These are phyloP conservation scores for Cactoblastis cactorum DNA, from an alignment of 2,888 invertebrate genomes.

Conservation along the genomic window DNA sequence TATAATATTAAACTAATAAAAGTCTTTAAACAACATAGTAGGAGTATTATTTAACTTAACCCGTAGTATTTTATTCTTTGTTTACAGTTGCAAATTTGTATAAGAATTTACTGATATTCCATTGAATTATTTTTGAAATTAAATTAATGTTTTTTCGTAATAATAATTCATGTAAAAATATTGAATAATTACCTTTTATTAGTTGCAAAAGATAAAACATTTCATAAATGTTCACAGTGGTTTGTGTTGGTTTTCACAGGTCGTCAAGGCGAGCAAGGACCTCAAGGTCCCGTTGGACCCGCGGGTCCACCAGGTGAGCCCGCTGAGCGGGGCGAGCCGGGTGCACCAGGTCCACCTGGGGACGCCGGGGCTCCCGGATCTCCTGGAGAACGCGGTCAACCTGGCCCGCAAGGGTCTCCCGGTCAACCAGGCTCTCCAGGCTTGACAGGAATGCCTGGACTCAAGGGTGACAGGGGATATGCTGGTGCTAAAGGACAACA, in stretches of 20 bases:
- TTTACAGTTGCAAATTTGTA: too few species aligned
- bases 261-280: constrained; percentile 86
- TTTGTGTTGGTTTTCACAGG: constrained; percentile 50
- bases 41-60: too few species aligned
- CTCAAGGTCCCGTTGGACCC: constrained; percentile 86
- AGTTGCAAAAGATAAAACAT: too few species aligned
- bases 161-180: too few species aligned
- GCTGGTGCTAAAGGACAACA: constrained; percentile 86
- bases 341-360: constrained; percentile 84
- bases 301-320: constrained; percentile 89
- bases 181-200: too few species aligned
- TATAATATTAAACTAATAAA: too few species aligned
- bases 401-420: constrained; percentile 84
- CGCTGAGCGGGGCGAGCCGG: constrained; percentile 88
- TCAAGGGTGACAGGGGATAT: constrained; percentile 86
- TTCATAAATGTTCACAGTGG: too few species aligned
- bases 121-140: too few species aligned
- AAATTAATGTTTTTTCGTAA: too few species aligned
- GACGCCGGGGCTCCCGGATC: constrained; percentile 86
- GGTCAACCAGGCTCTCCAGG: constrained; percentile 85
- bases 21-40: too few species aligned
- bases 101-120: too few species aligned
- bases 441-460: constrained; percentile 83
- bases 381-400: constrained; percentile 86
- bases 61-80: too few species aligned